Base-by-base conservation (phyloP, 92 coral and sea anemone species). In the Montipora capitata region DNA sequence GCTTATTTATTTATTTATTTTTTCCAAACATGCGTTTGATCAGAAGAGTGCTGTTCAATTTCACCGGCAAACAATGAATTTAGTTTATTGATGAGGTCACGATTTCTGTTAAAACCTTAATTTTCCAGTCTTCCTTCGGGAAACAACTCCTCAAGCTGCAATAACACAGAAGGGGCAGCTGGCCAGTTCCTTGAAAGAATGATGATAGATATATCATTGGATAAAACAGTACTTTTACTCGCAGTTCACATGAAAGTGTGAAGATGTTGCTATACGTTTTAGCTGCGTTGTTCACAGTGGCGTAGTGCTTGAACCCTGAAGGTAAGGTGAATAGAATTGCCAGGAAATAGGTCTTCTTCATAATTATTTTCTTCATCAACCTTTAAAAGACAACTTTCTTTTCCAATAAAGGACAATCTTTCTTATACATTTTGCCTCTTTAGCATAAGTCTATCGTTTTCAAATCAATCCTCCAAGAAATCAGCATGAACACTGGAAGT, bases 181-280 rank as follows among this genome's bases (percentile, higher is more conserved):
- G 69, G 35, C 35, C 35, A 27, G 35, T 27, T 27, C 35, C 35
- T 27, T 27, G 35, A 27, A 27, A 27, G 35, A 27, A 27, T 27
- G 35, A 27, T 27, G 35, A 48, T 48, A 48, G 52, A 5, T 10
- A 48, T 48, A 48, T 5, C 6, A 48, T 48, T 10, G 52, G 2
- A 48, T 5, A 5, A 5, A 10, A 10, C 6, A 10, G 52, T 48
- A 3, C 10, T 48, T 5, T 5, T 48, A 10, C 52, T 48, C 10
- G 7, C 52, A 49, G 13, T 3, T 9, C 56, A 8, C 39, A 10
- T 14, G 43, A 10, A n/a, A 54, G 57, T 78, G 72, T 17, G 83
- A 78, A 78, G 64, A 78, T 78, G 83, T 61, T 78, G 41, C 43
- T 62, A 43, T 78, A 38, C 72, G 38, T 78, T 63, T 15, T 78